Evolutionary conservation across 1,140 invertebrate genomes (phyloP).

Genomic region (Mamestra configurata): DNA sequence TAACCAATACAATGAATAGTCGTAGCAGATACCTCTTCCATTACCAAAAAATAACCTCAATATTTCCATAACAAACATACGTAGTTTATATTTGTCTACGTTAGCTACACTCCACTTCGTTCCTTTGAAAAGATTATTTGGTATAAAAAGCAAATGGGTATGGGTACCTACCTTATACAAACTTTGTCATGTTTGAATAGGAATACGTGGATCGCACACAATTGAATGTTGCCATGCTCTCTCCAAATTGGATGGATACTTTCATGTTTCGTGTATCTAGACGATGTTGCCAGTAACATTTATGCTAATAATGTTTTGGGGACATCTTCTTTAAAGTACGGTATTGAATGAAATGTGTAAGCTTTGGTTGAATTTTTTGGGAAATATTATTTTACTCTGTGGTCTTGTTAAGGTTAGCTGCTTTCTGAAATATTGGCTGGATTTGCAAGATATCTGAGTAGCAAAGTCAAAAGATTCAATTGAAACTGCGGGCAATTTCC

Average conservation of each 20-base stretch:
- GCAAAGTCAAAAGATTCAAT: too few species aligned
- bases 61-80: slow-evolving; percentile 33
- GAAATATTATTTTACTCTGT: background rate
- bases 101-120: background rate
- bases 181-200: slow-evolving; percentile 41
- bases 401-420: background rate
- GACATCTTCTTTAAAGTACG: background rate
- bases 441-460: too few species aligned
- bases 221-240: slow-evolving; percentile 30
- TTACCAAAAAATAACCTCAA: background rate
- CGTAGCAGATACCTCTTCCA: too few species aligned
- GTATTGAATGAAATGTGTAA: background rate
- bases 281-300: background rate
- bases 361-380: background rate
- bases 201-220: slow-evolving; percentile 8
- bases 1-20: too few species aligned
- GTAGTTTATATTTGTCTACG: slow-evolving; percentile 39
- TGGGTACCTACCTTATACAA: slow-evolving; percentile 49
- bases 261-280: slow-evolving; percentile 8
- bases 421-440: too few species aligned
- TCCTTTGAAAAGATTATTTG: slow-evolving; percentile 42
- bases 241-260: slow-evolving; percentile 38
- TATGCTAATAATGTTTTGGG: slow-evolving; percentile 43
- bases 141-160: slow-evolving; percentile 26
- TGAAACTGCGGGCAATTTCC: too few species aligned